These are phyloP conservation scores for Rhodeus uyekii DNA, from an alignment of 2,797 vertebrate genomes.

Conservation along the genomic window DNA sequence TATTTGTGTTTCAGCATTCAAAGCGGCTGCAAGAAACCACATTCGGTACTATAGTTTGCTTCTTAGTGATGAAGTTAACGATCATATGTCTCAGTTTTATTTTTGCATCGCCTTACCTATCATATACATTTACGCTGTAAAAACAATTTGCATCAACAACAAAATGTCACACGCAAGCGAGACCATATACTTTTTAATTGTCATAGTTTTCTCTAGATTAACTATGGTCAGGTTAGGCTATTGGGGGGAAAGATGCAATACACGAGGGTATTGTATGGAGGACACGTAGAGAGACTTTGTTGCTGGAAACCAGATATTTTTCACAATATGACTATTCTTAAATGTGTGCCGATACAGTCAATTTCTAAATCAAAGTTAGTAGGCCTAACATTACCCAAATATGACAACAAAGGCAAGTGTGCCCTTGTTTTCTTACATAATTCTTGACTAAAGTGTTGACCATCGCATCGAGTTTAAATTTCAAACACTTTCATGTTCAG, in stretches of 20 bases:
- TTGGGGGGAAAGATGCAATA: slow-evolving; percentile 29
- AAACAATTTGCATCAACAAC: background rate
- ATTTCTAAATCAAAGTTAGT: slow-evolving; percentile 10
- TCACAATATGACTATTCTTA: background rate
- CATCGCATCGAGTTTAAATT: slow-evolving; percentile 65
- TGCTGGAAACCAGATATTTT: background rate
- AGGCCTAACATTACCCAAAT: background rate
- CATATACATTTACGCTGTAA: background rate
- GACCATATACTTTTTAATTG: slow-evolving; percentile 39
- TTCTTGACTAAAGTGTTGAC: slow-evolving; percentile 67
- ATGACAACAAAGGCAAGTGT: slow-evolving; percentile 36
- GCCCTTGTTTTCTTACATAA: slow-evolving; percentile 59
- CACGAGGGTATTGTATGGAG: slow-evolving; percentile 29
- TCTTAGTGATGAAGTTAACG: background rate
- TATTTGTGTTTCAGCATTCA: slow-evolving; percentile 6
- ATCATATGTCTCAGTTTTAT: background rate
- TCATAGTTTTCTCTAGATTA: slow-evolving; percentile 44
- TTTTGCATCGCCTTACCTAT: background rate
- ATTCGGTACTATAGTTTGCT: background rate
- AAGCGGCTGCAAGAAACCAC: background rate
- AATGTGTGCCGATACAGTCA: background rate
- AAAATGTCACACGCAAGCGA: slow-evolving; percentile 36
- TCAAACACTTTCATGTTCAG: slow-evolving; percentile 66
- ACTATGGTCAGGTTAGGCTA: slow-evolving; percentile 42
- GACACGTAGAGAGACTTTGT: background rate